A percentile compares a stretch with the other conserved stretches of the same genome.
phyloP scores from a whole-genome alignment of 1,140 invertebrate species.

The Scaptomyza montana region DNA sequence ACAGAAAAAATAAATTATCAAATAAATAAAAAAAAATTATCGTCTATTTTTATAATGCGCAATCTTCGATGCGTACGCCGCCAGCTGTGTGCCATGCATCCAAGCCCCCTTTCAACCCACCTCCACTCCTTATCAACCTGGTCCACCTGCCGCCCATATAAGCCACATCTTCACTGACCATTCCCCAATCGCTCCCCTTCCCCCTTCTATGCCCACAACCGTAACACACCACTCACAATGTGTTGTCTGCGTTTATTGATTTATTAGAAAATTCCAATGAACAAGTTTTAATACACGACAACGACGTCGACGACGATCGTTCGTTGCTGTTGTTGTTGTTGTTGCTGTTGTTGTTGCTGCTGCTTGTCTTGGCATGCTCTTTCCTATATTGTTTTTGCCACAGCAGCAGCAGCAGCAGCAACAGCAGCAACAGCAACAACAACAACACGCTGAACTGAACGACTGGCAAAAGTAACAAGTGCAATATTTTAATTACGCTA shows the following conservation, averaged over 20 bases:
- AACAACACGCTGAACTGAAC: constrained; percentile 32
- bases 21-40: constrained; percentile 38
- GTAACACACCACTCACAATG: constrained; percentile 46
- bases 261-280: constrained; percentile 83
- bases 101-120: background rate
- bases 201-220: background rate
- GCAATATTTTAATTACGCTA: constrained; percentile 82
- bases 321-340: constrained; percentile 17
- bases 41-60: constrained; percentile 74
- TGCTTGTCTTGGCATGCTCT: constrained; percentile 12
- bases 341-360: constrained; percentile 27
- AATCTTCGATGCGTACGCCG: constrained; percentile 69
- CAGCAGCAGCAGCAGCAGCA: background rate
- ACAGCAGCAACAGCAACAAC: background rate
- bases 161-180: constrained; percentile 28
- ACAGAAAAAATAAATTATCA: constrained; percentile 23
- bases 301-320: constrained; percentile 47
- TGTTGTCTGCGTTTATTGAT: constrained; percentile 82
- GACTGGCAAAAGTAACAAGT: constrained; percentile 69
- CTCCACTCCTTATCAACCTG: background rate
- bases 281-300: constrained; percentile 82
- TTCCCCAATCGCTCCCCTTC: background rate
- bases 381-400: background rate
- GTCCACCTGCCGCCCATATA: constrained; percentile 17
- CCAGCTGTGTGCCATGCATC: constrained; percentile 71